Conservation (phyloP, 1,140 invertebrate genomes). For the Diprion similis region DNA sequence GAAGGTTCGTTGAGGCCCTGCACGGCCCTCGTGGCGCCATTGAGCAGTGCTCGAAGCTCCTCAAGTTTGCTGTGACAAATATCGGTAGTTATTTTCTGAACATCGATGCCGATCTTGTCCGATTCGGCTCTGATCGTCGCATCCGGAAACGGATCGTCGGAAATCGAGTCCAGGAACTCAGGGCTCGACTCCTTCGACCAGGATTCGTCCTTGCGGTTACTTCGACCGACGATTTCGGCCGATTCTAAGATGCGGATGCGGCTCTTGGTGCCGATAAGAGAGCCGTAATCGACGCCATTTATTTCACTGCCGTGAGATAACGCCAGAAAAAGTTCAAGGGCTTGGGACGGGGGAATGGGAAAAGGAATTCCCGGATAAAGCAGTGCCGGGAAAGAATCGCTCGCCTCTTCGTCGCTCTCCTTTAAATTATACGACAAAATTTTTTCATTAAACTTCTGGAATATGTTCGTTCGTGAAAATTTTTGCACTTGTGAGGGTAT, state of each 20-base stretch:
- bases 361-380: conserved; percentile 30
- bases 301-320: conserved; percentile 27
- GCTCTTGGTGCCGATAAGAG: background rate
- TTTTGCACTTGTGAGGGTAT: too few relatives aligned
- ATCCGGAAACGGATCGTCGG: conserved; percentile 16
- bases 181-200: conserved; percentile 5
- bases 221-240: background rate
- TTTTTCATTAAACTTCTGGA: conserved; percentile 15
- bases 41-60: conserved; percentile 46
- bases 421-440: conserved; percentile 46
- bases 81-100: conserved; percentile 34
- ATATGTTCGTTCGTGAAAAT: background rate
- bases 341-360: conserved; percentile 38
- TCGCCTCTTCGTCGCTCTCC: conserved; percentile 42
- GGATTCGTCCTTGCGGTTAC: background rate
- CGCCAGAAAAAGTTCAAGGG: conserved; percentile 47
- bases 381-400: conserved; percentile 36
- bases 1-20: conserved; percentile 1
- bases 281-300: background rate
- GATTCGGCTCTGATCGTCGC: background rate
- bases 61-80: conserved; percentile 46
- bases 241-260: background rate
- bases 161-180: conserved; percentile 7
- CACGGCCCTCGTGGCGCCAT: conserved; percentile 42
- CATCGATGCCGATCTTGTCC: conserved; percentile 14